Percentiles rank a stretch among this genome's conserved stretches.
Conservation (phyloP, 2,888 invertebrate species). For the Heterodera filipjevi region DNA sequence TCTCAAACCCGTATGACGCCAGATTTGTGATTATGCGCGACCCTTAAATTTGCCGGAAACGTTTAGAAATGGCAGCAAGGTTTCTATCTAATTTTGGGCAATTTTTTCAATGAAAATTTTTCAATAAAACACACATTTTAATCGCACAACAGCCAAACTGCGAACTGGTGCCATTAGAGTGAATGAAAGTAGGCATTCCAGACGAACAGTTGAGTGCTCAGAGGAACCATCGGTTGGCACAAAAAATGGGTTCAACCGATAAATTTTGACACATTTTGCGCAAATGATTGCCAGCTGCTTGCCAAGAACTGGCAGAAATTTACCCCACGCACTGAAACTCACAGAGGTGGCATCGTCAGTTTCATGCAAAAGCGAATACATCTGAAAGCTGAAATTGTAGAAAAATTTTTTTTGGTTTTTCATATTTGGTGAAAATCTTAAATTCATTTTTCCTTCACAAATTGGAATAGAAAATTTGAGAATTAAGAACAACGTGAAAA, state of each 20-base stretch:
- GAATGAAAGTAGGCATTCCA: constrained; percentile 85
- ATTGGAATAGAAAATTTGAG: too few relatives aligned
- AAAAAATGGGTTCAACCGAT: constrained; percentile 72
- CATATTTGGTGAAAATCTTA: not conserved
- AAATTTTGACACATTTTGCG: constrained; percentile 87
- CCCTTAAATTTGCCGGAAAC: too few relatives aligned
- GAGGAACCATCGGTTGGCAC: constrained; percentile 27
- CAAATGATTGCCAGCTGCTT: constrained; percentile 85
- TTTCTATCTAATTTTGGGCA: too few relatives aligned
- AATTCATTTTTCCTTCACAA: too few relatives aligned
- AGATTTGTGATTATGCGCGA: too few relatives aligned
- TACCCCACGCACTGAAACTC: constrained; percentile 55
- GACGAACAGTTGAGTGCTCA: constrained; percentile 79
- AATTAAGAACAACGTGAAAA: too few relatives aligned
- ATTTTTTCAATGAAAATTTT: too few relatives aligned
- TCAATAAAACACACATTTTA: constrained; percentile 8
- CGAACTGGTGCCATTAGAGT: constrained; percentile 50
- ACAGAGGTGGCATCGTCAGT: constrained; percentile 60
- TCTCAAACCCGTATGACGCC: too few relatives aligned
- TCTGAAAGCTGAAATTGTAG: too few relatives aligned
- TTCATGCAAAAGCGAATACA: constrained; percentile 54
- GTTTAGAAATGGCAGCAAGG: too few relatives aligned
- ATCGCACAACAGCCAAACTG: constrained; percentile 49
- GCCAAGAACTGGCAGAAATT: constrained; percentile 54
- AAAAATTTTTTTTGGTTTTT: too few relatives aligned